Base-by-base conservation (phyloP, 2,113 vertebrate genomes). In the Xiphophorus couchianus region DNA sequence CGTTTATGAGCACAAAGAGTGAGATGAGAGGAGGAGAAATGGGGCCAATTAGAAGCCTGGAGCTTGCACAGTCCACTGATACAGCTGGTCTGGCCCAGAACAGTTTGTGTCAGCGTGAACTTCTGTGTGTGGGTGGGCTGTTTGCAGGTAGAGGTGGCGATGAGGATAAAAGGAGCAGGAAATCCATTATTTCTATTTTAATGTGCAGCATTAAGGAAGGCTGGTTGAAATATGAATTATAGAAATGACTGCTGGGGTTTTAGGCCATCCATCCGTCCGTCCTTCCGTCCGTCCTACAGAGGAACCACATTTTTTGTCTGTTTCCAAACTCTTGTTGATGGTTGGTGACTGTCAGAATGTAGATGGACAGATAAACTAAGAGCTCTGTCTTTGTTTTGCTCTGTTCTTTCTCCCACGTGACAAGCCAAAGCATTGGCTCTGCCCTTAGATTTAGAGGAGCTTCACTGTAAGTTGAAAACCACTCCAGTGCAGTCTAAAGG, bases 11-110 rank as follows among this genome's bases (percentile, higher is more conserved):
- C 80, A 86, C 83, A 89, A 90, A 89, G 82, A 79, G 70, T 76
- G 68, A 85, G 84, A 85, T 84, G 86, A 90, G 85, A 90, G 80
- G 70, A 76, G 82, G 71, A 87, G 87, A 90, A 92, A 89, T 81
- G 78, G 82, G 88, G 90, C 90, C 90, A 91, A 93, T 93, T 93
- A 92, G 89, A 82, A 82, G 89, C 90, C 90, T 81, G 82, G 66
- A 93, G 89, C 85, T 81, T 79, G 37, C 66, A 71, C 37, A 62
- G 82, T 74, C 82, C 87, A 84, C 80, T 91, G 71, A 75, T 86
- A 60, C 74, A 76, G 75, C 69, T 77, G 83, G 76, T 82, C 77
- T 77, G 70, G 78, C 60, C 83, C 66, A 42, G 37, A 87, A 60
- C 71, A 71, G 30, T 66, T 4, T 71, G 44, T 66, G 51, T 82